Conservation (phyloP, 2,797 vertebrate genomes). For the Microhierax caerulescens region DNA sequence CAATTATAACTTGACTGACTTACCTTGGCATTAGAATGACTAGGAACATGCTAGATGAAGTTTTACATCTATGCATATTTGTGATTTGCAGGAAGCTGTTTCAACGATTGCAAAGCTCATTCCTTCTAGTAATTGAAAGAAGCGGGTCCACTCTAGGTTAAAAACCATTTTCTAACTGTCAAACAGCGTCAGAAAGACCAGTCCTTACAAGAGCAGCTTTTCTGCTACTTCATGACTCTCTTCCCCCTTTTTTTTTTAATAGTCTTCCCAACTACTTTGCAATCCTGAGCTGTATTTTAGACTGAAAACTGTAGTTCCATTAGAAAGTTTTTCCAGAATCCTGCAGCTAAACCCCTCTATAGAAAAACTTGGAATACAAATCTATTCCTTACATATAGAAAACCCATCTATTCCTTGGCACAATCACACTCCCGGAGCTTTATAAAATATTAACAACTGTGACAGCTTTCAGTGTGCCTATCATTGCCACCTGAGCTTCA, state of each 20-base stretch:
- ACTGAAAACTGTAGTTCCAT: background rate
- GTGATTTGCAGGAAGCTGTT: background rate
- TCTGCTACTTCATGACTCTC: background rate
- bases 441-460: background rate
- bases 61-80: background rate
- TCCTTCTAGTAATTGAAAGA: background rate
- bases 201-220: background rate
- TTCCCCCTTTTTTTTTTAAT: background rate
- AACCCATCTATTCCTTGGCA: background rate
- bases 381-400: background rate
- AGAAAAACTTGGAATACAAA: background rate
- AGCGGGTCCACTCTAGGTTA: background rate
- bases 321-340: background rate
- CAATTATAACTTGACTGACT: constrained; percentile 60
- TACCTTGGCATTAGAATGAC: background rate
- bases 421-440: background rate
- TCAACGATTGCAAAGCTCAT: background rate
- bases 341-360: background rate
- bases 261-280: background rate
- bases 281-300: background rate
- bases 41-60: background rate
- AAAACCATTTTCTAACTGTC: background rate
- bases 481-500: background rate
- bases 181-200: background rate
- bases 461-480: background rate